These are phyloP conservation scores for Oncorhynchus nerka DNA, from an alignment of 2,113 vertebrate genomes.

Conservation along the genomic window DNA sequence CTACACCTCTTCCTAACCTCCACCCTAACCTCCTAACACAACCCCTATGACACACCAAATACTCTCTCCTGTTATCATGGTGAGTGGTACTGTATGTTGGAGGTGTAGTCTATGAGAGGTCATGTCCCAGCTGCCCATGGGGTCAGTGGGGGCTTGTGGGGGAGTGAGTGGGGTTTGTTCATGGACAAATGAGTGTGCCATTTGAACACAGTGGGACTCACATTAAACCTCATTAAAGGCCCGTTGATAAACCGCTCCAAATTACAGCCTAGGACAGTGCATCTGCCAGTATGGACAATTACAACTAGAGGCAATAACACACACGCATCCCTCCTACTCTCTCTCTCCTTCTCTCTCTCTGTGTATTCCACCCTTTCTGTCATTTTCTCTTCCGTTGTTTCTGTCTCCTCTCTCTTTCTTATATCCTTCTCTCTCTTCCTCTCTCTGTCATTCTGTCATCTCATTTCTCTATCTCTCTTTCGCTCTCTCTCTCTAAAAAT, in stretches of 20 bases:
- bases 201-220: constrained; percentile 64
- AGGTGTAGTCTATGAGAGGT: constrained; percentile 49
- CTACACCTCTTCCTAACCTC: too few relatives aligned
- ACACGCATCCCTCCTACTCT: constrained; percentile 5
- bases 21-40: too few relatives aligned
- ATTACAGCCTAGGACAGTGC: constrained; percentile 62
- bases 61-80: too few relatives aligned
- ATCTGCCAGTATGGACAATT: constrained; percentile 46
- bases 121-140: constrained; percentile 54
- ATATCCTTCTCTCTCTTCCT: too few relatives aligned
- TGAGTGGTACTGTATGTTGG: not conserved
- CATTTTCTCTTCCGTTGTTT: too few relatives aligned
- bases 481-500: not conserved
- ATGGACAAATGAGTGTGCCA: constrained; percentile 58
- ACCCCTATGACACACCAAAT: too few relatives aligned
- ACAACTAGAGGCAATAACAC: constrained; percentile 25
- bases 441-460: too few relatives aligned
- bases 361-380: not conserved
- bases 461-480: not conserved
- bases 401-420: not conserved
- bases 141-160: constrained; percentile 43
- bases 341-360: not conserved
- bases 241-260: constrained; percentile 66
- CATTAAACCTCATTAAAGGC: constrained; percentile 74
- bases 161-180: constrained; percentile 31